phyloP scores from a whole-genome alignment of 2,888 invertebrate genomes.

The Nymphalis urticae region DNA sequence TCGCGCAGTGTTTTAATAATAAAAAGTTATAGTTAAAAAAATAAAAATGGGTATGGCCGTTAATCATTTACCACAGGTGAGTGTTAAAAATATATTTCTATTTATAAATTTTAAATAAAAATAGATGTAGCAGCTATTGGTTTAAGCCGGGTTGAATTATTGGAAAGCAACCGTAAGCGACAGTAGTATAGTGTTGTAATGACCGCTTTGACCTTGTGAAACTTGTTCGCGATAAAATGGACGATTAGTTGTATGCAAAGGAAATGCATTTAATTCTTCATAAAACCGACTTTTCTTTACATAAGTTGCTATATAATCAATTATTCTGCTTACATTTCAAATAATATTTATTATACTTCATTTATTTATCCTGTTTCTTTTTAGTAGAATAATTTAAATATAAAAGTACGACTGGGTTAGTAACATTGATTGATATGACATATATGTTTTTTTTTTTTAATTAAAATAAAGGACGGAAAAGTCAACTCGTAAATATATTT shows the following conservation, averaged over 20 bases:
- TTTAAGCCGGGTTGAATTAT: constrained; percentile 60
- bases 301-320: too few species aligned
- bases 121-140: constrained; percentile 42
- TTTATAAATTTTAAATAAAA: constrained; percentile 38
- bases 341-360: too few species aligned
- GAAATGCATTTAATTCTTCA: constrained; percentile 8
- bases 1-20: constrained; percentile 51
- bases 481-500: too few species aligned
- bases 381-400: too few species aligned
- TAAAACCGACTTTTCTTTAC: background rate
- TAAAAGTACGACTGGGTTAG: too few species aligned
- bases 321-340: too few species aligned
- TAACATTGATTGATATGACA: too few species aligned
- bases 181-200: constrained; percentile 67
- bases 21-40: constrained; percentile 44
- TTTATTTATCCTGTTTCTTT: too few species aligned
- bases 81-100: constrained; percentile 41
- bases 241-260: constrained; percentile 50
- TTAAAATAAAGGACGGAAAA: too few species aligned
- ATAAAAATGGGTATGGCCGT: constrained; percentile 72
- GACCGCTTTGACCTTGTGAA: constrained; percentile 82
- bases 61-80: constrained; percentile 73
- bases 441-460: too few species aligned
- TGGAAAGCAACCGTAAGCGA: constrained; percentile 71
- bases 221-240: constrained; percentile 74